Base-by-base conservation (phyloP, 2,888 invertebrate genomes). In the Caradrina kadenii region DNA sequence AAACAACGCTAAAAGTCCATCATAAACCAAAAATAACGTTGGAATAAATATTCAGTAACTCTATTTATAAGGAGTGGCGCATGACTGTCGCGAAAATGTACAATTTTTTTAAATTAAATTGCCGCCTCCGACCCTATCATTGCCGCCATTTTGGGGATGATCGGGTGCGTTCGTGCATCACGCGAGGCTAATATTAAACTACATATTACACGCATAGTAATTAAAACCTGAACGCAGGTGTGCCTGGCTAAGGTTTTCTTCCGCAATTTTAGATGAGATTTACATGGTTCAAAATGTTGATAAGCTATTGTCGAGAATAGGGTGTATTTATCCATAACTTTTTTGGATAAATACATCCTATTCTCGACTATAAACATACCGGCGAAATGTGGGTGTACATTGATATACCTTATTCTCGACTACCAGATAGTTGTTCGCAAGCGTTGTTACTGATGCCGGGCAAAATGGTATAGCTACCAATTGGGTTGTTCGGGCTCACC, bases 111-210 rank as follows among this genome's bases (percentile, higher is more conserved):
- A 13, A 82, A 82, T 82, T 80, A 74, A 74, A 76, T 73, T 55
- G 55, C 64, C 49, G 35, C 63, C 76, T 63, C 49, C 59, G 67
- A 63, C 65, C 60, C 69, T 77, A 70, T 83, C 75, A 73, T 80
- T 61, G 67, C 53, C 68, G 56, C 58, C 71, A 76, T 82, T 83
- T 80, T 54, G 55, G 72, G 65, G 53, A 76, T 72, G 69, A 80
- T 73, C 71, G 68, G 59, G 68, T 63, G 69, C 48, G 68, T 80
- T 75, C 82, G 77, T 80, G 80, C 65, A 71, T 74, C 82, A 83
- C 82, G 82, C 84, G 58, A 84, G 31, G 56, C 35, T 52, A 52
- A 13, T 67, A 59, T 67, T 75, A 75, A 80, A 78, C 58, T 79
- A n/a, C n/a, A n/a, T n/a, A 76, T 56, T 74, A 79, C 74, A 79